Percentiles rank a stretch among this genome's conserved stretches.
Evolutionary conservation across 1,140 invertebrate species (phyloP).

Genomic region (Panonychus citri): DNA sequence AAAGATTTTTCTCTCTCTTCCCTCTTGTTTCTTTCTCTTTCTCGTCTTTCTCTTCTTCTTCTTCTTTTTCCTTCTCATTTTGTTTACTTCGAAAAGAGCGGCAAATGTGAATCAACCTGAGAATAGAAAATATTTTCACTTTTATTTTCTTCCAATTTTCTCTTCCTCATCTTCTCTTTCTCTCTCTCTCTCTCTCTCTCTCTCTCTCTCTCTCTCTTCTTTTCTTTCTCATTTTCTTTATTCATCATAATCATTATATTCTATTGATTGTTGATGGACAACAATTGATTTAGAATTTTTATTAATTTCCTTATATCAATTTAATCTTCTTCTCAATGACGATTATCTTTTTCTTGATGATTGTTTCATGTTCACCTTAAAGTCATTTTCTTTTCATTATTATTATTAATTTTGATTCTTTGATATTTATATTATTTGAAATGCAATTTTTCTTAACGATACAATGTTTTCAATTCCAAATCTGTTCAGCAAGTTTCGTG

Average conservation of each 20-base stretch:
- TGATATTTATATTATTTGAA: no score
- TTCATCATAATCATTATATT: background rate
- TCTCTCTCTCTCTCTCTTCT: background rate
- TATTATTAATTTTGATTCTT: no score
- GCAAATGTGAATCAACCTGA: background rate
- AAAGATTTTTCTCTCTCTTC: background rate
- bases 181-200: background rate
- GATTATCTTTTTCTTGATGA: no score
- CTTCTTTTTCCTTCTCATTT: background rate
- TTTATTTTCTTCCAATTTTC: background rate
- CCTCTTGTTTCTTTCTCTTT: background rate
- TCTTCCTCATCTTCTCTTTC: background rate
- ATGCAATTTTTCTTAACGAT: no score
- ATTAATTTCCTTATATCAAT: no score
- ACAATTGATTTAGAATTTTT: no score
- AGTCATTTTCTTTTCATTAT: no score
- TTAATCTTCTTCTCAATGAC: no score
- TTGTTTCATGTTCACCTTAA: no score
- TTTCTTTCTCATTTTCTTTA: background rate
- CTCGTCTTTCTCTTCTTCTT: background rate
- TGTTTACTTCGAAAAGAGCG: background rate
- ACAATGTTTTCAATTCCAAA: no score
- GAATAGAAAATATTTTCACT: background rate
- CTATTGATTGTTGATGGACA: no score
- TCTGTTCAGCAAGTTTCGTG: no score